A percentile compares a stretch with the other conserved stretches of the same genome.
These are phyloP conservation scores for Barbus barbus DNA, from an alignment of 2,113 vertebrate genomes.

Conservation along the genomic window DNA sequence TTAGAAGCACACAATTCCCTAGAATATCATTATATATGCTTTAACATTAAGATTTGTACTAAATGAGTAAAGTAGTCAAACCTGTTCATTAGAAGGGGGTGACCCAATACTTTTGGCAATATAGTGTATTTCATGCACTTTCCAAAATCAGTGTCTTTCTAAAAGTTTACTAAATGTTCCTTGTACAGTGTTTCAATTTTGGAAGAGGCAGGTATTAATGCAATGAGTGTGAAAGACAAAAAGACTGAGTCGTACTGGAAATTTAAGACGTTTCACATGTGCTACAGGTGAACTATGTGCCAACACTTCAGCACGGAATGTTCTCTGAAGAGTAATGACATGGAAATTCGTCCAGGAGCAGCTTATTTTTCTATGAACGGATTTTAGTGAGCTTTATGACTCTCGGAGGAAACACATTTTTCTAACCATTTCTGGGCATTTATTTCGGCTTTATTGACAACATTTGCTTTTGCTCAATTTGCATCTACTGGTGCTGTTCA, in stretches of 20 bases:
- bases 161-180: not conserved
- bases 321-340: constrained; percentile 47
- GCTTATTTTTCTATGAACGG: constrained; percentile 42
- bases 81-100: too few relatives aligned
- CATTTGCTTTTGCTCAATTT: not conserved
- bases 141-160: not conserved
- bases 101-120: too few relatives aligned
- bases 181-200: not conserved
- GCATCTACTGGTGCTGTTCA: not conserved
- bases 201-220: not conserved
- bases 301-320: constrained; percentile 60
- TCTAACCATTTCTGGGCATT: constrained; percentile 45
- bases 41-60: too few relatives aligned
- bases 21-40: too few relatives aligned
- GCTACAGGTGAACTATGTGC: constrained; percentile 59
- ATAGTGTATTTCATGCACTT: not conserved
- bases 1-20: too few relatives aligned
- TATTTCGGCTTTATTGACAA: not conserved
- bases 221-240: not conserved
- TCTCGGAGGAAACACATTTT: constrained; percentile 50
- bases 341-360: not conserved
- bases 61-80: too few relatives aligned
- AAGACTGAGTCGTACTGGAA: not conserved
- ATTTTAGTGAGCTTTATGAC: constrained; percentile 64
- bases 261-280: not conserved